Percentiles rank a stretch among this genome's conserved stretches.
phyloP scores from a whole-genome alignment of 2,797 vertebrate species.

The Halcyon leucocephala region DNA sequence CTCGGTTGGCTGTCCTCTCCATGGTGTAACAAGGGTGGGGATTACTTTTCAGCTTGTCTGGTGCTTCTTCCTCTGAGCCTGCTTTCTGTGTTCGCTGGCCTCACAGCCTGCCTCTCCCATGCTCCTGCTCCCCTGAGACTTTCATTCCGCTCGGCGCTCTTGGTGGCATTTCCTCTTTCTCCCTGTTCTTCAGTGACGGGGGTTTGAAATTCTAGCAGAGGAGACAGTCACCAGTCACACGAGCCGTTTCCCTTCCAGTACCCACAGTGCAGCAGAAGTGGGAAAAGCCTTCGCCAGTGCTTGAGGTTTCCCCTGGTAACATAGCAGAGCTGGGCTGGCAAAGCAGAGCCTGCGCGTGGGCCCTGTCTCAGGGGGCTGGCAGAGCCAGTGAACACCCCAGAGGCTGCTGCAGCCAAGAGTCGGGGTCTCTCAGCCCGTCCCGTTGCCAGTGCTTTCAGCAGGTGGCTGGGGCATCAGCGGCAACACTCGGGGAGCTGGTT shows the following conservation, averaged over 20 bases:
- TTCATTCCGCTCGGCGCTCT: accelerated
- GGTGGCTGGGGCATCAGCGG: background rate
- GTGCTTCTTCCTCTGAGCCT: background rate
- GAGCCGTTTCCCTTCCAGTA: accelerated
- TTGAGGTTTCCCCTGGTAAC: background rate
- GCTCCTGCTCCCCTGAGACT: background rate
- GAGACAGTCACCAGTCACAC: accelerated
- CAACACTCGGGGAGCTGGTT: background rate
- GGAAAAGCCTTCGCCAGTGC: background rate
- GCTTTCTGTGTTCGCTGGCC: background rate
- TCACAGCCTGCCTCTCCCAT: accelerated
- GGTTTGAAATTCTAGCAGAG: background rate
- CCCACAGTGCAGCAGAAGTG: background rate
- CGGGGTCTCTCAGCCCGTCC: background rate
- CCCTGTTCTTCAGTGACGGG: accelerated
- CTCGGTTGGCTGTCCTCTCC: background rate
- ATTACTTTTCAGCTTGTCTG: background rate
- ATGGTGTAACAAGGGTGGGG: background rate
- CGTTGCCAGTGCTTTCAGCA: background rate
- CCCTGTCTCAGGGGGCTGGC: background rate
- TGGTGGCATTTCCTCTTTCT: background rate
- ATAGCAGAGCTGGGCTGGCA: background rate
- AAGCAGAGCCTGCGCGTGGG: background rate
- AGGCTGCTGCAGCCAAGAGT: background rate
- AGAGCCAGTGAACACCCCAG: background rate